phyloP scores from a whole-genome alignment of 2,113 vertebrate genomes.

The Heterocephalus glaber region DNA sequence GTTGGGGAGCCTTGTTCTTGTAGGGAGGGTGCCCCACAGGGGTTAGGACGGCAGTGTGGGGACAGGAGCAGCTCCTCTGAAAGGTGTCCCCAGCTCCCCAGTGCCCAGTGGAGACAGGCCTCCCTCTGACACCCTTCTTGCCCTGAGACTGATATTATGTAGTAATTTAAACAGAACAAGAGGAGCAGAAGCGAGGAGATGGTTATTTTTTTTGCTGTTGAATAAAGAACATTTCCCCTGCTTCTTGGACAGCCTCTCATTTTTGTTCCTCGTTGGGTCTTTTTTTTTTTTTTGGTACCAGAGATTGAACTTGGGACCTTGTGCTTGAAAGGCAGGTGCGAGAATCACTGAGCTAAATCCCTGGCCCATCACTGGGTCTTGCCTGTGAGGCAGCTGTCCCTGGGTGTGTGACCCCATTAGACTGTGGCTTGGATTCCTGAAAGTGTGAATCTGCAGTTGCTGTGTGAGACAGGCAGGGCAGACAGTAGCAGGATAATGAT shows the following conservation, averaged over 20 bases:
- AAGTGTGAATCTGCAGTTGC: not conserved
- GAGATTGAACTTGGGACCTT: too few relatives aligned
- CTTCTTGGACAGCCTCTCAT: not conserved
- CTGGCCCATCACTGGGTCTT: fast-evolving
- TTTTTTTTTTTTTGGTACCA: too few relatives aligned
- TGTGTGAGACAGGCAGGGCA: fast-evolving
- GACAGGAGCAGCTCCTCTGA: not conserved
- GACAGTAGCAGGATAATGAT: fast-evolving
- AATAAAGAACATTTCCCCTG: not conserved
- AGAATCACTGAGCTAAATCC: too few relatives aligned
- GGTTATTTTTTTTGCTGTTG: not conserved
- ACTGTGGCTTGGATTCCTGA: not conserved
- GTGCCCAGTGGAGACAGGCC: not conserved
- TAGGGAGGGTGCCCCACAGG: not conserved
- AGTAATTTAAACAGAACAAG: not conserved
- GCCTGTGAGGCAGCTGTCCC: not conserved
- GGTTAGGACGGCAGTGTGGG: not conserved
- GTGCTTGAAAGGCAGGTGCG: too few relatives aligned
- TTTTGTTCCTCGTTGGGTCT: not conserved
- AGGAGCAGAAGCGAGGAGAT: not conserved
- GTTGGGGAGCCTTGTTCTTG: not conserved
- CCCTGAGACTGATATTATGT: not conserved
- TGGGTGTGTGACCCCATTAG: too few relatives aligned
- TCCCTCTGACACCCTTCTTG: not conserved
- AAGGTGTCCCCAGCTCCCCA: fast-evolving